These are phyloP conservation scores for Acipenser ruthenus DNA, from an alignment of 2,797 vertebrate genomes.

Conservation along the genomic window DNA sequence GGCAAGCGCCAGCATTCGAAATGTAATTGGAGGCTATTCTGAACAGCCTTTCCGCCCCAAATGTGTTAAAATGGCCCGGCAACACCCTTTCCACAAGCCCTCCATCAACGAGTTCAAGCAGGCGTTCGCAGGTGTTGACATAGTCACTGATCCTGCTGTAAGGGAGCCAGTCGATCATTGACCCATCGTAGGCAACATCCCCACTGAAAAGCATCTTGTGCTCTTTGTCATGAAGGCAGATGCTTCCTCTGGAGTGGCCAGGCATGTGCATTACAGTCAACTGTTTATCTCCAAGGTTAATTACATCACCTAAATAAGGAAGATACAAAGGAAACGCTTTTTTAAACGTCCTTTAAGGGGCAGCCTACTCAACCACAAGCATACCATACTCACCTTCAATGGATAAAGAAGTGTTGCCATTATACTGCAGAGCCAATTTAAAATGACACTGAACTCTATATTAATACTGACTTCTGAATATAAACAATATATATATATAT, in stretches of 20 bases:
- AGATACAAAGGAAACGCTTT: neutral
- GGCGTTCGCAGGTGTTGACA: conserved; percentile 76
- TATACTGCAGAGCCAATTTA: too few species aligned
- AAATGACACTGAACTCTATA: too few species aligned
- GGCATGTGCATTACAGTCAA: conserved; percentile 95
- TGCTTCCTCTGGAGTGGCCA: conserved; percentile 90
- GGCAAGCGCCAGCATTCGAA: conserved; percentile 80
- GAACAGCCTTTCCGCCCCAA: conserved; percentile 85
- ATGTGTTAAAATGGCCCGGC: conserved; percentile 91
- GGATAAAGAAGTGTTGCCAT: too few species aligned
- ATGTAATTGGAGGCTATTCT: conserved; percentile 80
- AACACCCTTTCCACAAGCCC: conserved; percentile 85
- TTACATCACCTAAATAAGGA: conserved; percentile 75
- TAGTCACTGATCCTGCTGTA: conserved; percentile 89
- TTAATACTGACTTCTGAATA: too few species aligned
- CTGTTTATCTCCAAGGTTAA: conserved; percentile 88
- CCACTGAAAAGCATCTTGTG: conserved; percentile 90
- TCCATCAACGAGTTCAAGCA: conserved; percentile 81
- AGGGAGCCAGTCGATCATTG: conserved; percentile 96
- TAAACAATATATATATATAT: too few species aligned
- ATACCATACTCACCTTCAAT: too few species aligned
- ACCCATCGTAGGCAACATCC: conserved; percentile 86
- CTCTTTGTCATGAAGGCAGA: conserved; percentile 90
- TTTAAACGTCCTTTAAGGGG: too few species aligned
- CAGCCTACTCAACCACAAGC: too few species aligned